Evolutionary conservation across 2,797 vertebrate genomes (phyloP).

Genomic region (Lerista edwardsae): DNA sequence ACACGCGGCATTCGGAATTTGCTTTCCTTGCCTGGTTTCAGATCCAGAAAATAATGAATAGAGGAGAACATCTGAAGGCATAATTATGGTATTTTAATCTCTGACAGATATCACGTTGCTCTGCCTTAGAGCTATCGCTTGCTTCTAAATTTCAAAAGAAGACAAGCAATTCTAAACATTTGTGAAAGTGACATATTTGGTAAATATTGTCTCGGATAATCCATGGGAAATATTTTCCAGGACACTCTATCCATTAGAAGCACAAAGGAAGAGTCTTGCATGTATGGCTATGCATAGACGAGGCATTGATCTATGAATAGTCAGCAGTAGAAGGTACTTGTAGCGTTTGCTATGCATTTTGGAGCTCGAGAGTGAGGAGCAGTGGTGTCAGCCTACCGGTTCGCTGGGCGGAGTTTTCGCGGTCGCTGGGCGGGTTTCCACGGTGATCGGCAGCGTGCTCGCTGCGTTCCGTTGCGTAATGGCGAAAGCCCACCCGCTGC

Average conservation of each 20-base stretch:
- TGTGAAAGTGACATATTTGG: slow-evolving; percentile 67
- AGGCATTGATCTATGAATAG: slow-evolving; percentile 50
- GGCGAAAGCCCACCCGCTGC: no score
- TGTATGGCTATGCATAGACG: slow-evolving; percentile 46
- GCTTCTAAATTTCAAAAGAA: slow-evolving; percentile 52
- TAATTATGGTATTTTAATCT: slow-evolving; percentile 79
- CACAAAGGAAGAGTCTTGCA: slow-evolving; percentile 56
- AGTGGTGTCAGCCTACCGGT: no score
- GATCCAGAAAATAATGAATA: slow-evolving; percentile 77
- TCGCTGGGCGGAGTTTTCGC: no score
- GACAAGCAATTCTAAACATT: slow-evolving; percentile 57
- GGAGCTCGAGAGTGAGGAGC: slow-evolving; percentile 21
- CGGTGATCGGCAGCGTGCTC: no score
- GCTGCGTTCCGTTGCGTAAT: no score
- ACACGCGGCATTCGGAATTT: slow-evolving; percentile 66
- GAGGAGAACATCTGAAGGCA: slow-evolving; percentile 77
- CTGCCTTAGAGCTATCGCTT: slow-evolving; percentile 47
- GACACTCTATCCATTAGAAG: slow-evolving; percentile 50
- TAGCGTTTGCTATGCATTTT: slow-evolving; percentile 49
- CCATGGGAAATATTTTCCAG: slow-evolving; percentile 23
- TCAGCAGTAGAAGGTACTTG: slow-evolving; percentile 45
- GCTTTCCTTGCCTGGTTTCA: slow-evolving; percentile 71
- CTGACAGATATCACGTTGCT: slow-evolving; percentile 76
- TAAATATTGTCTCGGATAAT: slow-evolving; percentile 69
- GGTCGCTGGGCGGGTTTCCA: no score